Base-by-base conservation (phyloP, 2,797 vertebrate genomes). In the Avahi laniger region DNA sequence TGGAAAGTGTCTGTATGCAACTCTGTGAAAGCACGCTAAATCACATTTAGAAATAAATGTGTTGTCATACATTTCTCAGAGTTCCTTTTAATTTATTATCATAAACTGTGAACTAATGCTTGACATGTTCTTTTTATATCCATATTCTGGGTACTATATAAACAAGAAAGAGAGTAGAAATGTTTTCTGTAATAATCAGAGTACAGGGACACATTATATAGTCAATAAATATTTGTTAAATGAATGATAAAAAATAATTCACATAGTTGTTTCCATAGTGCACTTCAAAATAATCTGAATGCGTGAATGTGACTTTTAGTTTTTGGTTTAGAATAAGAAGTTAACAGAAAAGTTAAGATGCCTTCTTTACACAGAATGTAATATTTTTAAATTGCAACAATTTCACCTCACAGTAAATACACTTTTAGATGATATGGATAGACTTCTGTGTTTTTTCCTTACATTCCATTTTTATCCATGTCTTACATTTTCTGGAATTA, bases 211-310 rank as follows among this genome's bases (percentile, higher is more conserved):
- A 87, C 28, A 69, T 57, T 10, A 48, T 43, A 4, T 70, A 18
- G 69, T 52, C 30, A 89, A 50, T 61, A 87, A 83, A 57, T 75
- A 70, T 83, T 87, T 86, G 17, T 92, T 88, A 70, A 90, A 87
- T 69, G n/a, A 92, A 26, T 85, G 30, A 86, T 59, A 59, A 33
- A 63, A 69, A 41, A 4, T 8, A 94, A 14, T 67, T 78, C 28
- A 43, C 26, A 11, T 33, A 54, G 18, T 13, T 72, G 4, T 67
- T 46, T 41, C 5, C 7, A 33, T 14, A 48, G 14, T 54, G 22
- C 3, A 72, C 33, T 92, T 88, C 17, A 50, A 35, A 78, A 22
- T 90, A 59, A 87, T 52, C 67, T 41, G 52, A 84, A 30, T 80
- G 61, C n/a, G 6, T 69, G 61, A 84, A 81, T 78, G 38, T 35